Conservation (phyloP, 2,113 vertebrate species). For the Neogobius melanostomus region DNA sequence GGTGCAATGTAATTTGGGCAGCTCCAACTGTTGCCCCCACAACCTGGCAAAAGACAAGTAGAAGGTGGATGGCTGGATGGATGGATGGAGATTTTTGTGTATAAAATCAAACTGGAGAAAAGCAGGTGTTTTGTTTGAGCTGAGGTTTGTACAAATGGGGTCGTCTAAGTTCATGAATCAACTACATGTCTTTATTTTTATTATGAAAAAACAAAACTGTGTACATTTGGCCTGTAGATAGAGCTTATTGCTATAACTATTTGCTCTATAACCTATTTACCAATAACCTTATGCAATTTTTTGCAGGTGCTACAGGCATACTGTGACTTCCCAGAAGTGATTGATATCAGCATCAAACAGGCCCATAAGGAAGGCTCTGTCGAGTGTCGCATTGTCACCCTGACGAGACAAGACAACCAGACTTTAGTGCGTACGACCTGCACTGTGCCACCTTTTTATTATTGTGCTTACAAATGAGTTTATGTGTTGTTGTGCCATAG, state of each 20-base stretch:
- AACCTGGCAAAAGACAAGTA: too few species aligned
- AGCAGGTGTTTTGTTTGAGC: too few species aligned
- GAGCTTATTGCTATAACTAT: slow-evolving; percentile 5
- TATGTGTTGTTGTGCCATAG: slow-evolving; percentile 60
- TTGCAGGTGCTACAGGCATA: slow-evolving; percentile 88
- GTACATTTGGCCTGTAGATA: slow-evolving; percentile 36
- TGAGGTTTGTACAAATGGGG: background rate
- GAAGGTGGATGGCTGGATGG: too few species aligned
- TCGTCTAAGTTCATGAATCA: background rate
- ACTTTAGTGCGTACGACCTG: slow-evolving; percentile 80
- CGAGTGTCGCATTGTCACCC: slow-evolving; percentile 92
- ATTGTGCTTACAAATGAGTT: background rate
- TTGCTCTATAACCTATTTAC: background rate
- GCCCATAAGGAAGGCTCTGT: slow-evolving; percentile 86
- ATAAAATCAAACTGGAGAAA: too few species aligned
- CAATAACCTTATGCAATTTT: background rate
- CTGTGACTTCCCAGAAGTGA: slow-evolving; percentile 95
- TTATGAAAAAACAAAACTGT: background rate
- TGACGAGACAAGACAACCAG: slow-evolving; percentile 90
- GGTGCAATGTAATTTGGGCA: too few species aligned
- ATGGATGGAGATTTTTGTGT: too few species aligned
- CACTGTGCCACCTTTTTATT: background rate
- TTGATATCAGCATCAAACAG: slow-evolving; percentile 96
- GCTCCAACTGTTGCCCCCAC: too few species aligned
- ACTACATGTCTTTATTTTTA: background rate